Base-by-base conservation (phyloP, 2,888 invertebrate genomes). In the Melieria crassipennis region DNA sequence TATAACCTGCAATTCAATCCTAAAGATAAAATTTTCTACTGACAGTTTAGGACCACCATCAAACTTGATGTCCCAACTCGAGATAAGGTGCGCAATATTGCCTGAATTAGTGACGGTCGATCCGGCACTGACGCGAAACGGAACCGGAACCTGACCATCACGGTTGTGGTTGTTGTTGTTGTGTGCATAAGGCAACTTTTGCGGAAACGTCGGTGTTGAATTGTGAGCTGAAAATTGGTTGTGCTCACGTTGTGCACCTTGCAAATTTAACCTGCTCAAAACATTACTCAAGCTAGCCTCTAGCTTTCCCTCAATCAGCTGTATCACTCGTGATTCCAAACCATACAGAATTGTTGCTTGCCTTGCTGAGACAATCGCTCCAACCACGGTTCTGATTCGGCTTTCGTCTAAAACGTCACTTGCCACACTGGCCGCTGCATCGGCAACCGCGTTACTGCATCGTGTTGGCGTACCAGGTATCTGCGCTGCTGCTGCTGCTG, bases 51-150 rank as follows among this genome's bases (percentile, higher is more conserved):
- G 47, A 9, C 47, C 11, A n/a, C 47, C 63, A 30, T 63, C n/a
- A 63, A 47, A 63, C 9, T 63, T 63, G 16, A 46, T 46, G 10
- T 63, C 47, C 63, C 63, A 63, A 63, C 16, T 63, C 4, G 16
- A 7, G 7, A 60, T 60, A 5, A 60, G 9, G 10, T 45, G 30
- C 5, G 42, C 42, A 11, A 60, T n/a, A 5, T 60, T 60, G 45
- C 13, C 13, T 11, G 9, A 4, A 4, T 16, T 43, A 9, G 16
- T 45, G 13, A 7, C 45, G 5, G 45, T n/a, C 6, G 13, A 43
- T 9, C 16, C 6, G 6, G 46, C 58, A 58, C 16, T 58, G 7
- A 58, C 10, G 10, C 30, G 30, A 1, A 58, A 30, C 6, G 30
- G 6, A 5, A 5, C 58, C 30, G 30, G 30, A 6, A 58, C 9